Evolutionary conservation across 2,888 invertebrate genomes (phyloP).

Genomic region (Drosophila emarginata): DNA sequence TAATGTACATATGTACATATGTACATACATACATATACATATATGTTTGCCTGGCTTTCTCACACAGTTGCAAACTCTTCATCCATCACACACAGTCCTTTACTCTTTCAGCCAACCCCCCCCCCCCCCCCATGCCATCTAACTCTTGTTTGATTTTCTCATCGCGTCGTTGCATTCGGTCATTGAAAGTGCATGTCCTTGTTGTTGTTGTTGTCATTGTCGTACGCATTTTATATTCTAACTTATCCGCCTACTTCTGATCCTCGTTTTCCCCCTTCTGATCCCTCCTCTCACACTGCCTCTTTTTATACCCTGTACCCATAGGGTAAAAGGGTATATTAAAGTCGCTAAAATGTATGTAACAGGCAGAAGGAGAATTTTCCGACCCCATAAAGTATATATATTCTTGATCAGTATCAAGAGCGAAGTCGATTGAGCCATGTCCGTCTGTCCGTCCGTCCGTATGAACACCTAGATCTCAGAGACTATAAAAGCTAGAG

Average conservation of each 20-base stretch:
- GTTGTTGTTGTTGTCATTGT: conserved; percentile 46
- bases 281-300: not conserved
- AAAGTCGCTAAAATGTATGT: too few relatives aligned
- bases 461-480: too few relatives aligned
- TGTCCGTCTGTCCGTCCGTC: too few relatives aligned
- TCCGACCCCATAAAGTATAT: too few relatives aligned
- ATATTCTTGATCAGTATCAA: too few relatives aligned
- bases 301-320: too few relatives aligned
- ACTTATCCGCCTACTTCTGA: conserved; percentile 3
- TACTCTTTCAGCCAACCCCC: not conserved
- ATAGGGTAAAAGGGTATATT: too few relatives aligned
- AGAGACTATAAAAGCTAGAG: too few relatives aligned
- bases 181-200: conserved; percentile 69
- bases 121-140: not conserved
- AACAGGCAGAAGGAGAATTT: too few relatives aligned
- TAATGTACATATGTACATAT: too few relatives aligned
- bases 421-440: too few relatives aligned
- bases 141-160: conserved; percentile 24
- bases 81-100: conserved; percentile 13
- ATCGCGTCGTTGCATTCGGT: conserved; percentile 45
- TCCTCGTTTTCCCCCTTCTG: not conserved
- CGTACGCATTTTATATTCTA: conserved; percentile 63
- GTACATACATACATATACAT: too few relatives aligned
- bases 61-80: conserved; percentile 14
- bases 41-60: not conserved